A percentile compares a stretch with the other conserved stretches of the same genome.
These are phyloP conservation scores for Aromia moschata DNA, from an alignment of 2,888 invertebrate genomes.

Conservation along the genomic window DNA sequence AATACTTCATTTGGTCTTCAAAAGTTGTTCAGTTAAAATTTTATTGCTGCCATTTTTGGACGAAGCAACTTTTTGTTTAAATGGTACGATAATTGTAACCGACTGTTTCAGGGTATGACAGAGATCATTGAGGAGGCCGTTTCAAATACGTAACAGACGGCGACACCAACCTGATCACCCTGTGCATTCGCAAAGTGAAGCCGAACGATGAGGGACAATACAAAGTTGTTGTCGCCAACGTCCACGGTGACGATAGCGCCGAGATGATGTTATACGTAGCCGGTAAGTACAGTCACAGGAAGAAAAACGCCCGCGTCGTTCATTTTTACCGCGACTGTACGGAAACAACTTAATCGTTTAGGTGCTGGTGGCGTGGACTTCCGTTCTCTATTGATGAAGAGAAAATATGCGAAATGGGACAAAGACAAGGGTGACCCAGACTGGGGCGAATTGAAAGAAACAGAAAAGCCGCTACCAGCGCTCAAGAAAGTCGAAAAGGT, in stretches of 20 bases:
- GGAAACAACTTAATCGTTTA: background rate
- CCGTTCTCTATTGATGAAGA: conserved; percentile 96
- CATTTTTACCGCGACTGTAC: background rate
- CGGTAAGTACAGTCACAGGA: conserved; percentile 66
- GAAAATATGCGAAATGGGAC: conserved; percentile 94
- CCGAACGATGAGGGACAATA: conserved; percentile 98
- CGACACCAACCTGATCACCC: conserved; percentile 88
- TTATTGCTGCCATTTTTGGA: too few species aligned
- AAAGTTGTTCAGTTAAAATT: too few species aligned
- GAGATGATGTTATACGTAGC: conserved; percentile 97
- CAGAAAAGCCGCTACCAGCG: conserved; percentile 84
- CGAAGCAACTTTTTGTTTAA: too few species aligned
- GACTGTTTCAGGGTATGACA: conserved; percentile 72
- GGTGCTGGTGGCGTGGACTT: conserved; percentile 99
- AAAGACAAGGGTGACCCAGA: conserved; percentile 91
- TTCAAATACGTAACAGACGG: conserved; percentile 96
- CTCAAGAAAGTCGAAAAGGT: conserved; percentile 96
- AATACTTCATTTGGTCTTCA: too few species aligned
- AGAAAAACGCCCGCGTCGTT: background rate
- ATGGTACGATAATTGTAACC: too few species aligned
- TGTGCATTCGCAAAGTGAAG: conserved; percentile 95
- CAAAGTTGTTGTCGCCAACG: conserved; percentile 90
- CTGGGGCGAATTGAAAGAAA: conserved; percentile 93
- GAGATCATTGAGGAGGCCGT: conserved; percentile 95
- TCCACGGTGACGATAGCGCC: conserved; percentile 94